Base-by-base conservation (phyloP, 2,888 invertebrate genomes). In the Melinaea marsaeus region DNA sequence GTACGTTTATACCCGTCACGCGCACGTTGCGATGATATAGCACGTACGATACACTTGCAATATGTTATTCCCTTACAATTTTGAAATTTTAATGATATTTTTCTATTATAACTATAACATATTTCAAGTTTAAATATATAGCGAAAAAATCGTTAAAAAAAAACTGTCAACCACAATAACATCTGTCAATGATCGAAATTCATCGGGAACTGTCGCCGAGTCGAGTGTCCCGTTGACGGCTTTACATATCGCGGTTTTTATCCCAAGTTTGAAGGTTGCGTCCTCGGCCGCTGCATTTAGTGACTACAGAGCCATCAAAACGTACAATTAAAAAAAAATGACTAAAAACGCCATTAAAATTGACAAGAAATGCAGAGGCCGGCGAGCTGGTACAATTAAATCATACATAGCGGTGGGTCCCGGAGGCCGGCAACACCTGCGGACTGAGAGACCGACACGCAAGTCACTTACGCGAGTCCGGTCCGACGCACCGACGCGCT, bases 381-480 rank as follows among this genome's bases (percentile, higher is more conserved):
- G 55, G 57, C 57, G 22, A 61, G 57, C 42, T 13, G n/a, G 46
- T 9, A 35, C 34, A 54, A 60, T 60, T 42, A 63, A 60, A 60
- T 51, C 51, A 51, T 51, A 51, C 51, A 51, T 51, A 57, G 60
- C 54, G 34, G 58, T 1, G 55, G 22, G 45, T 51, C 51, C 51
- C 51, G 51, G 51, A 51, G 48, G 32, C 51, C 51, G 47, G 60
- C 55, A 6, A 34, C 60, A 61, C 47, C 60, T 61, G 60, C 47
- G 60, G 47, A 56, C 34, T 11, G 55, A 61, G 35, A 22, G 47
- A 61, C 55, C 60, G 60, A 35, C 13, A 59, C 59, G n/a, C 51
- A 22, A 47, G 48, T 46, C 61, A 65, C 65, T 65, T 65, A 65
- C 64, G 62, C 59, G 59, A 6, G 34, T 58, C 63, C 60, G 56